phyloP scores from a whole-genome alignment of 2,797 vertebrate genomes.

The Cuculus canorus region DNA sequence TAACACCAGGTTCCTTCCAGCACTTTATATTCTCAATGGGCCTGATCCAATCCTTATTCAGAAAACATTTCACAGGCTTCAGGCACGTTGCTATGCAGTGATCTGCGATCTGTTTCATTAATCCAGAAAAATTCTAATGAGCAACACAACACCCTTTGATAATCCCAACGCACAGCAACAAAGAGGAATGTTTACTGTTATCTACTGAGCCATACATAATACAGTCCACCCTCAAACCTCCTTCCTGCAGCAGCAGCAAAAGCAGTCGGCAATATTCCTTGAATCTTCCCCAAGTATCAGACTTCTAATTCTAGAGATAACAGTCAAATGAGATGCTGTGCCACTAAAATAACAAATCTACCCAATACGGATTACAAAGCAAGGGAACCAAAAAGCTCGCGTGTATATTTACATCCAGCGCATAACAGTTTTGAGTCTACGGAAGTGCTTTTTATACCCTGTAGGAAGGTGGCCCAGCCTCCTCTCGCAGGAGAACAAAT shows the following conservation, averaged over 20 bases:
- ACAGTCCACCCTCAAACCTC: background rate
- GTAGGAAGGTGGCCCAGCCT: background rate
- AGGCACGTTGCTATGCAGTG: slow-evolving; percentile 34
- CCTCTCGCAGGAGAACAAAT: background rate
- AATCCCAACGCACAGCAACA: slow-evolving; percentile 20
- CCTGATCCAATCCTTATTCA: slow-evolving; percentile 45
- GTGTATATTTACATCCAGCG: background rate
- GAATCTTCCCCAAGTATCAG: background rate
- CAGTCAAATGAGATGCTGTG: background rate
- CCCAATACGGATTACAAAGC: background rate
- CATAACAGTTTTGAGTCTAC: background rate
- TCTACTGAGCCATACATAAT: slow-evolving; percentile 2
- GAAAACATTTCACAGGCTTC: slow-evolving; percentile 39
- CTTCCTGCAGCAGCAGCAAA: background rate
- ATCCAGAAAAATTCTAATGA: slow-evolving; percentile 46
- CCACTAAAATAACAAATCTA: background rate
- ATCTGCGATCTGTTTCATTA: slow-evolving; percentile 53
- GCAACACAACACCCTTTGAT: background rate
- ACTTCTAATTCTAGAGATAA: background rate
- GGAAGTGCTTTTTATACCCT: background rate
- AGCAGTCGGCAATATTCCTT: background rate
- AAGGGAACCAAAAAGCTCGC: background rate
- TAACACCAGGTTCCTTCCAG: background rate
- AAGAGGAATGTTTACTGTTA: slow-evolving; percentile 27
- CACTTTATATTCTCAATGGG: slow-evolving; percentile 30